These are phyloP conservation scores for Ormia ochracea DNA, from an alignment of 2,888 invertebrate genomes.

Conservation along the genomic window DNA sequence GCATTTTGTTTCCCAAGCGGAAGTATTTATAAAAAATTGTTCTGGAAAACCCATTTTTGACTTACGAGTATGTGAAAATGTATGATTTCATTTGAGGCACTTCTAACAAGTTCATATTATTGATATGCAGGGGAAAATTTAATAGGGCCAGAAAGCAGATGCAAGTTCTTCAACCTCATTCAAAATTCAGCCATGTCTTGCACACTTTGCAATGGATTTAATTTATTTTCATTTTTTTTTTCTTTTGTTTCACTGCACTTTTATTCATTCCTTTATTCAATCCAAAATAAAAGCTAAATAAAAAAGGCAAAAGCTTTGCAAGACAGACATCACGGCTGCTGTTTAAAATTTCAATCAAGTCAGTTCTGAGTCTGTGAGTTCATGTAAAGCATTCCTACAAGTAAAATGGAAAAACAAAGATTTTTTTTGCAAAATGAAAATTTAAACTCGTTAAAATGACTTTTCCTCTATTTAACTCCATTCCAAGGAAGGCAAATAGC, in stretches of 20 bases:
- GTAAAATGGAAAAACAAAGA: neutral
- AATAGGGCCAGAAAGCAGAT: neutral
- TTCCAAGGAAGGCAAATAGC: constrained; percentile 27
- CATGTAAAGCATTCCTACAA: constrained; percentile 46
- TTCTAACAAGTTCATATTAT: no score
- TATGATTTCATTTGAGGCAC: no score
- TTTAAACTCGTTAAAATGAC: constrained; percentile 43
- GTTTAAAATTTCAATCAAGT: constrained; percentile 62
- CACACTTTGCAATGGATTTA: constrained; percentile 43
- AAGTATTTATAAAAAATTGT: neutral
- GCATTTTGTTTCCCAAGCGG: neutral
- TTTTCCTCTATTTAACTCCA: constrained; percentile 42
- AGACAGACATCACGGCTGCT: constrained; percentile 57
- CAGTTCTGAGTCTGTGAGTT: constrained; percentile 27
- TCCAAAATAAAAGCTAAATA: constrained; percentile 9
- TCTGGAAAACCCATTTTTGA: no score
- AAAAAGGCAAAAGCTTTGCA: constrained; percentile 9
- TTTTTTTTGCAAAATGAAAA: neutral
- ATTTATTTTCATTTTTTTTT: constrained; percentile 13
- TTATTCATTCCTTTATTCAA: constrained; percentile 48
- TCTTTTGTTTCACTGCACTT: constrained; percentile 47
- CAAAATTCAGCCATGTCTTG: constrained; percentile 50
- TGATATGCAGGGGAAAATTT: no score
- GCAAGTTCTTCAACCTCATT: neutral
- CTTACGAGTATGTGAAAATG: no score